These are phyloP conservation scores for Xanthia togata DNA, from an alignment of 2,888 invertebrate species.

Conservation along the genomic window DNA sequence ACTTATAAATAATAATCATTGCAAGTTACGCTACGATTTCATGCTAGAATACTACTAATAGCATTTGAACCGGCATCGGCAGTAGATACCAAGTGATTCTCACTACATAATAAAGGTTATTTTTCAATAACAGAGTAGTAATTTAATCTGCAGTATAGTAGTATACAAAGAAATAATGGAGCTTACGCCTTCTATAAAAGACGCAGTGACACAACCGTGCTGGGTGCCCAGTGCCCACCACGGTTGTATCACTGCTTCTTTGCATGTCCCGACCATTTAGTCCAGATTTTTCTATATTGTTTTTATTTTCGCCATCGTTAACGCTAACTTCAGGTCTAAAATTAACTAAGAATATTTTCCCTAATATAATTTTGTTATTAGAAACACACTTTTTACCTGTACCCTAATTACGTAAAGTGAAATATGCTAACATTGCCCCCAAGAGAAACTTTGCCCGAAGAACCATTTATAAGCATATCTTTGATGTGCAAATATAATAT, in stretches of 20 bases:
- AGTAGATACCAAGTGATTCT: not conserved
- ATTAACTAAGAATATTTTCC: not conserved
- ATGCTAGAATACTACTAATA: not conserved
- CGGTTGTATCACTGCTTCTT: not conserved
- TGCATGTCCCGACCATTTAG: not conserved
- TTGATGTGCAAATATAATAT: no score
- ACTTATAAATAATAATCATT: constrained; percentile 5
- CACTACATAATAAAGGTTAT: not conserved
- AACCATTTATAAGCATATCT: no score
- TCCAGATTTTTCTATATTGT: not conserved
- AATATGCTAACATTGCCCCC: no score
- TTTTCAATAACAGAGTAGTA: not conserved
- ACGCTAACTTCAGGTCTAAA: not conserved
- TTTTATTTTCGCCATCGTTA: not conserved
- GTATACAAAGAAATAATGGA: no score
- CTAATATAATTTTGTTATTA: not conserved
- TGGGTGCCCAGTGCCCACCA: no score
- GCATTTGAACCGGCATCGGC: not conserved
- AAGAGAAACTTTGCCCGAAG: no score
- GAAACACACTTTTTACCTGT: not conserved
- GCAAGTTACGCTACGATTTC: not conserved
- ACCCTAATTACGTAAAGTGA: no score
- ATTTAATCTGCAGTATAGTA: no score
- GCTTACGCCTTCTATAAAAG: no score
- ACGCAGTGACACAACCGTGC: no score